phyloP scores from a whole-genome alignment of 1,140 invertebrate species.

The Dufourea novaeangliae region DNA sequence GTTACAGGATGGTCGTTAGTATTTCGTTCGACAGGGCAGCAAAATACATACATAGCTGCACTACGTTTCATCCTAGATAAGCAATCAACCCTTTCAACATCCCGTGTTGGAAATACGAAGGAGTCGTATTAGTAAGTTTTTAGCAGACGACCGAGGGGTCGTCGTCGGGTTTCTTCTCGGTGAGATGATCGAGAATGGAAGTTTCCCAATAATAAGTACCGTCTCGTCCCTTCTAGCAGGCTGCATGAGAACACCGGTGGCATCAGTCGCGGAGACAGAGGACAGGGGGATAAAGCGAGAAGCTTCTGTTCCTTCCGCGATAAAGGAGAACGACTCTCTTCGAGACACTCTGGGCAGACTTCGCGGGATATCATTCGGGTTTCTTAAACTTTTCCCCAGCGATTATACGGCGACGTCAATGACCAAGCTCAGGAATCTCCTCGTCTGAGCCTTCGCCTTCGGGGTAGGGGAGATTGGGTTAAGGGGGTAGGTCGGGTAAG shows the following conservation, averaged over 20 bases:
- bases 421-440: too few species aligned
- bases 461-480: too few species aligned
- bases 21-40: too few species aligned
- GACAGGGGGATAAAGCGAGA: constrained; percentile 9
- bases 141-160: neutral
- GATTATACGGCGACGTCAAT: neutral
- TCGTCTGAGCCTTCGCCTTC: too few species aligned
- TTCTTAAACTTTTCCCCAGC: neutral
- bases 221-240: constrained; percentile 15
- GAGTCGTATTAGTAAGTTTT: neutral
- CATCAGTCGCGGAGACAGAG: constrained; percentile 1
- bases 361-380: neutral
- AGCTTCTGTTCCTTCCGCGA: neutral
- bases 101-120: neutral
- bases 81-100: constrained; percentile 27
- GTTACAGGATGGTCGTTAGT: too few species aligned
- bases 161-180: neutral
- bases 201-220: constrained; percentile 18
- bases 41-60: neutral
- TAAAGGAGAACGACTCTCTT: neutral
- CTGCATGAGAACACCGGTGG: constrained; percentile 11
- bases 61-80: constrained; percentile 23
- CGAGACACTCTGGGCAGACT: neutral
- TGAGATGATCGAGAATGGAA: neutral
- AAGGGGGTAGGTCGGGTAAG: too few species aligned